Evolutionary conservation across 2,113 vertebrate genomes (phyloP).

Genomic region (Colaptes auratus): DNA sequence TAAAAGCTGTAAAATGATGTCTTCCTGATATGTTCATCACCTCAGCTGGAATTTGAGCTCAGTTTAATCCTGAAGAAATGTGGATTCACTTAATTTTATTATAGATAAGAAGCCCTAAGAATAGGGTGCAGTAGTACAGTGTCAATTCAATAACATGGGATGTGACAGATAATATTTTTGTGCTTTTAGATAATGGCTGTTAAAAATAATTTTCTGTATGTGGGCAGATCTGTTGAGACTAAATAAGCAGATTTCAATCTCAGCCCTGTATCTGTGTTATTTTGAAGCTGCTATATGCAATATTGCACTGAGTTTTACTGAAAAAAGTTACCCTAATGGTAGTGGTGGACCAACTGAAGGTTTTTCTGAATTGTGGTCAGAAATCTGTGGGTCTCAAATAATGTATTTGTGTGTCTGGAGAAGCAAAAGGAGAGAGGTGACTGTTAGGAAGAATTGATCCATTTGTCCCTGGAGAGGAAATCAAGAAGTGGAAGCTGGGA

Average conservation of each 20-base stretch:
- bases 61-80: neutral
- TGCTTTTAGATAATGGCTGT: neutral
- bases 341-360: neutral
- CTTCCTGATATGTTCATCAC: neutral
- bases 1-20: conserved; percentile 67
- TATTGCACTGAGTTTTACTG: neutral
- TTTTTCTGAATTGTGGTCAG: neutral
- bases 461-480: neutral
- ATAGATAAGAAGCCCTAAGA: neutral
- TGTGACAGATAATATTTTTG: neutral
- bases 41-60: neutral
- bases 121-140: neutral
- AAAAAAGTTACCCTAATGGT: neutral
- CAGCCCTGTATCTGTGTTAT: neutral
- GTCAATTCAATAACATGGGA: neutral
- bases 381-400: neutral
- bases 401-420: rapidly evolving
- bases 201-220: neutral
- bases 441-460: neutral
- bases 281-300: neutral
- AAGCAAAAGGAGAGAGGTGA: neutral
- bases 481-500: neutral
- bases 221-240: neutral
- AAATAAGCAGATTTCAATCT: neutral
- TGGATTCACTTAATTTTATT: neutral